phyloP scores from a whole-genome alignment of 2,797 vertebrate genomes.

The Zalophus californianus region DNA sequence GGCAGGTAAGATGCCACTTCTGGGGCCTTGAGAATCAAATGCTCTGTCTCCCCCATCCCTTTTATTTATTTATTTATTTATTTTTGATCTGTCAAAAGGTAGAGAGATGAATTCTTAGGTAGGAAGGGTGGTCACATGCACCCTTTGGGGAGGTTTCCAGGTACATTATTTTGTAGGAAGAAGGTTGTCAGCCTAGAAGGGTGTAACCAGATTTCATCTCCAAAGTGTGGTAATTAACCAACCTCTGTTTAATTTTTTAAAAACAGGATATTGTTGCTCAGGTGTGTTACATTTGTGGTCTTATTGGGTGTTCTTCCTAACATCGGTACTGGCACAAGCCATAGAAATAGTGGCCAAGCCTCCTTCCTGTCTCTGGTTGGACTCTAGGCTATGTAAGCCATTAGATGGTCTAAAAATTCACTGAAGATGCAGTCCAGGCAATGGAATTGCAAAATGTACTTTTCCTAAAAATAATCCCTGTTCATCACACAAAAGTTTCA shows the following conservation, averaged over 20 bases:
- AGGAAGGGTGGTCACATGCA: not conserved
- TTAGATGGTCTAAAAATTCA: not conserved
- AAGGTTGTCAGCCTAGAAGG: constrained; percentile 37
- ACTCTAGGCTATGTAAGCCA: not conserved
- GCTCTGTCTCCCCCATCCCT: not conserved
- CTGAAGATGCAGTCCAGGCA: not conserved
- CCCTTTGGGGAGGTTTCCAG: not conserved
- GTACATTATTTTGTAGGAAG: constrained; percentile 50
- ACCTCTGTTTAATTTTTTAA: constrained; percentile 70
- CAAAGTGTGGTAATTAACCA: constrained; percentile 62
- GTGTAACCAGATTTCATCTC: constrained; percentile 69
- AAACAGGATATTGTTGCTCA: constrained; percentile 81
- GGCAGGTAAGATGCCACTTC: not conserved
- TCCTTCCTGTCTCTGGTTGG: constrained; percentile 12
- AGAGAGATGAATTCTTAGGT: constrained; percentile 7
- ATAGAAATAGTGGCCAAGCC: not conserved
- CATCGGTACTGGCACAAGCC: not conserved
- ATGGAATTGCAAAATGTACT: not conserved
- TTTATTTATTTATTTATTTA: not conserved
- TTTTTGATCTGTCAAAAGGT: not conserved
- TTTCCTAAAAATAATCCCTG: constrained; percentile 3
- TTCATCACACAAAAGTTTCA: not conserved
- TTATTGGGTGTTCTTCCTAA: constrained; percentile 48
- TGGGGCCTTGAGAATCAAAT: not conserved
- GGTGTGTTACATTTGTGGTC: constrained; percentile 76